These are phyloP conservation scores for Colius striatus DNA, from an alignment of 2,113 vertebrate genomes.

Conservation along the genomic window DNA sequence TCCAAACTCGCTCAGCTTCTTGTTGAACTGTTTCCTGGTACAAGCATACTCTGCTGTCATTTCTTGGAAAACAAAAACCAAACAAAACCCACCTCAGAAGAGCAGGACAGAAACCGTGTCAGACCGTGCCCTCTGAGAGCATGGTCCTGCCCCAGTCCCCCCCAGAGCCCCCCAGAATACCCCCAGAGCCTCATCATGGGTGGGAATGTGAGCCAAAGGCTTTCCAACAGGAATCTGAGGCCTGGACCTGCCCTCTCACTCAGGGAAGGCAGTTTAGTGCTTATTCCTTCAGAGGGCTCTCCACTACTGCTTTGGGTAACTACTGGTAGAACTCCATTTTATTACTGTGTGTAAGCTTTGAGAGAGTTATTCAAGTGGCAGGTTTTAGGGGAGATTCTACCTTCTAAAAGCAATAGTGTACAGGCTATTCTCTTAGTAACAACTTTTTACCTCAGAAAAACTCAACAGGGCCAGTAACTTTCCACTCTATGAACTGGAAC, in stretches of 20 bases:
- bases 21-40: conserved; percentile 94
- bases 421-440: not conserved
- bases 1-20: conserved; percentile 90
- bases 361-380: not conserved
- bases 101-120: not conserved
- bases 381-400: not conserved
- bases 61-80: conserved; percentile 67
- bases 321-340: not conserved
- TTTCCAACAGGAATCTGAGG: not conserved
- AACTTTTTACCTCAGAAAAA: not conserved
- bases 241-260: not conserved
- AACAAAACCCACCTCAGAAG: not conserved
- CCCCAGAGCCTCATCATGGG: too few species aligned
- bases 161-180: too few species aligned
- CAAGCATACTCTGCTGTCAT: conserved; percentile 89
- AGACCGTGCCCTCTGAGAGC: not conserved
- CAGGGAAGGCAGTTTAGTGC: too few species aligned
- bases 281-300: not conserved
- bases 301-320: not conserved
- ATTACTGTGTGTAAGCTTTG: not conserved
- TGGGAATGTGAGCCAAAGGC: not conserved
- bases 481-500: not conserved
- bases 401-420: not conserved
- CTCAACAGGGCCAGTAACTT: not conserved
- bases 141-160: too few species aligned